Base-by-base conservation (phyloP, 1,140 invertebrate species). In the Halesus radiatus region DNA sequence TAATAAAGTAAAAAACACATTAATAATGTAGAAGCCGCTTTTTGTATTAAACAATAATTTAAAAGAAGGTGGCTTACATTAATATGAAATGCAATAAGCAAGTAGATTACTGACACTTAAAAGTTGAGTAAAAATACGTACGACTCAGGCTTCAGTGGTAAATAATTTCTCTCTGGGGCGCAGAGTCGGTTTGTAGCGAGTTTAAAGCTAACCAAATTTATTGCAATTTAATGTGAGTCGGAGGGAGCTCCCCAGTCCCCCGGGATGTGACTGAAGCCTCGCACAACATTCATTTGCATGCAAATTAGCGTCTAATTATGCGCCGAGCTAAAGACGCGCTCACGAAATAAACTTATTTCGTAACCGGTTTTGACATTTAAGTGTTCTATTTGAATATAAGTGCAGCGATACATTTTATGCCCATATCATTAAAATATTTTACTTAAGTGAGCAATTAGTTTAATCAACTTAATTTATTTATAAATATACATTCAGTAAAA, bases 261-360 rank as follows among this genome's bases (percentile, higher is more conserved):
- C 20, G 70, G 70, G 70, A 70, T 50, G 66, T 52, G 66, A 56
- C 50, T 37, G 70, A 56, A 74, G 29, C 70, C 70, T 56, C 50
- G 50, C 23, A 56, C 52, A 74, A 26, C 52, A 74, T 26, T 74
- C 18, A 74, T 74, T 74, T 74, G 70, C 70, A 74, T 74, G 52
- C 50, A 74, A 74, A 74, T 74, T 53, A 74, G 26, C 26, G 22
- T 74, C 52, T 74, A 54, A 74, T 74, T 74, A 74, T 74, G 53
- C 70, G 50, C 26, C 70, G 22, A 26, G 70, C 70, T 26, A 56
- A 26, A 56, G 50, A 53, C 70, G 16, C n/a, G 37, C 23, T 29
- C 32, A 45, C 16, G 37, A 70, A 70, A 70, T 70, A 45, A 70
- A 70, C 32, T 70, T 70, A 50, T 70, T 70, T 70, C 66, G 50